Conservation (phyloP, 2,113 vertebrate genomes). For the Gopherus flavomarginatus region DNA sequence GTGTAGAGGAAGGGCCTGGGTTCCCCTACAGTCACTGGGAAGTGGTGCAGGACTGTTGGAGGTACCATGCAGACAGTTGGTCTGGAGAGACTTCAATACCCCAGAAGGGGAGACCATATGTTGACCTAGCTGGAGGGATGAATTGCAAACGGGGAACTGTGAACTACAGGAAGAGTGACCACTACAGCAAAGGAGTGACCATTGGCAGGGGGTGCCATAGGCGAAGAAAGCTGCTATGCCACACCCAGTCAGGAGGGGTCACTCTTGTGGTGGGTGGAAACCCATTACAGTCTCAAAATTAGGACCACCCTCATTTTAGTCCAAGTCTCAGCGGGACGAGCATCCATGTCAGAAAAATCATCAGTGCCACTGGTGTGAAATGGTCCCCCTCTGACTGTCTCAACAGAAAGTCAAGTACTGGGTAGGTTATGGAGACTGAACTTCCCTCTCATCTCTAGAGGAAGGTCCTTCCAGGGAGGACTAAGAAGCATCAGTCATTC, state of each 20-base stretch:
- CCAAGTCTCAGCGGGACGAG: neutral
- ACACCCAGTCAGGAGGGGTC: neutral
- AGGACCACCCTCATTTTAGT: neutral
- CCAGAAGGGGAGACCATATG: neutral
- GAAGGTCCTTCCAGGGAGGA: accelerated
- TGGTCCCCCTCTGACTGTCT: neutral
- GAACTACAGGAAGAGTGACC: neutral
- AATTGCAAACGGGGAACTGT: neutral
- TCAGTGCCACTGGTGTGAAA: neutral
- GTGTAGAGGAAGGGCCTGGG: neutral
- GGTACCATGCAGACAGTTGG: neutral
- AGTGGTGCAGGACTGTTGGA: neutral
- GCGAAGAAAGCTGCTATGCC: neutral
- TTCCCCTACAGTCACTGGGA: neutral
- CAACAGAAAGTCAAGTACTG: no score
- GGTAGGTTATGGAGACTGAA: neutral
- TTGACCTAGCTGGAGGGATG: neutral
- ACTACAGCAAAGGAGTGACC: neutral
- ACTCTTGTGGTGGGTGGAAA: neutral
- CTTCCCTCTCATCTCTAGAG: accelerated
- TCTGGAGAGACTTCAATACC: neutral
- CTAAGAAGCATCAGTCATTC: accelerated
- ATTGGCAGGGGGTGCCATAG: neutral
- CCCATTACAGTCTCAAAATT: accelerated
- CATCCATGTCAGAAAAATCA: neutral